phyloP scores from a whole-genome alignment of 2,797 vertebrate genomes.

The Kryptolebias ocellatus region DNA sequence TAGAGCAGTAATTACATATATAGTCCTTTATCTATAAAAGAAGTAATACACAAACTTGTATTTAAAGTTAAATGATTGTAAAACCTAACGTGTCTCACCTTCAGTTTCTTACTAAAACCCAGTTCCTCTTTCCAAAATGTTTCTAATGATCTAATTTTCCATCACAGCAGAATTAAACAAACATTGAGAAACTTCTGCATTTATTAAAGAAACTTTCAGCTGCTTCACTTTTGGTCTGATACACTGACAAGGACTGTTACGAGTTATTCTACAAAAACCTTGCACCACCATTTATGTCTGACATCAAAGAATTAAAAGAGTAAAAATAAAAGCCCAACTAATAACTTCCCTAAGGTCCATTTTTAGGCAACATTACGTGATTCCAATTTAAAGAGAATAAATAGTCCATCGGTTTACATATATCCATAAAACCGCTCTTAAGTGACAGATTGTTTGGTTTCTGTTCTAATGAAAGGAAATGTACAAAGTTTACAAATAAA shows the following conservation, averaged over 20 bases:
- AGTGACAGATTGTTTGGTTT: neutral
- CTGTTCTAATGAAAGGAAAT: neutral
- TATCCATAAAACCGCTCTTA: slow-evolving; percentile 2
- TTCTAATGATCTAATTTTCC: neutral
- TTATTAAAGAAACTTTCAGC: slow-evolving; percentile 50
- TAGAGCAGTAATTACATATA: no score
- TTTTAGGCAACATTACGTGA: neutral
- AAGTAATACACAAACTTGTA: no score
- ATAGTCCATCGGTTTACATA: slow-evolving; percentile 11
- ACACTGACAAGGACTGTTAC: slow-evolving; percentile 18
- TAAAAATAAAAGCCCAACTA: slow-evolving; percentile 9
- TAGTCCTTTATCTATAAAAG: no score
- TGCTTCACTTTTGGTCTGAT: slow-evolving; percentile 16
- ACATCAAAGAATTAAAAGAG: neutral
- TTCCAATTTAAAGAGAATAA: slow-evolving; percentile 41
- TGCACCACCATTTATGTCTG: neutral
- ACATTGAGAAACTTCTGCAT: slow-evolving; percentile 18
- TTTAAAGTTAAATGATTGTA: no score
- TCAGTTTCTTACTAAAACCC: no score
- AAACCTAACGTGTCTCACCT: no score
- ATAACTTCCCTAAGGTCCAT: neutral
- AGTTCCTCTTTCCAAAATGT: no score
- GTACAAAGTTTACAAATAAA: slow-evolving; percentile 19
- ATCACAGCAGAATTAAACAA: neutral
- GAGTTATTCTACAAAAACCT: slow-evolving; percentile 35